Evolutionary conservation across 2,113 vertebrate species (phyloP), one percentile per base, ranked within the genome.

Genomic region (Cacatua alba): DNA sequence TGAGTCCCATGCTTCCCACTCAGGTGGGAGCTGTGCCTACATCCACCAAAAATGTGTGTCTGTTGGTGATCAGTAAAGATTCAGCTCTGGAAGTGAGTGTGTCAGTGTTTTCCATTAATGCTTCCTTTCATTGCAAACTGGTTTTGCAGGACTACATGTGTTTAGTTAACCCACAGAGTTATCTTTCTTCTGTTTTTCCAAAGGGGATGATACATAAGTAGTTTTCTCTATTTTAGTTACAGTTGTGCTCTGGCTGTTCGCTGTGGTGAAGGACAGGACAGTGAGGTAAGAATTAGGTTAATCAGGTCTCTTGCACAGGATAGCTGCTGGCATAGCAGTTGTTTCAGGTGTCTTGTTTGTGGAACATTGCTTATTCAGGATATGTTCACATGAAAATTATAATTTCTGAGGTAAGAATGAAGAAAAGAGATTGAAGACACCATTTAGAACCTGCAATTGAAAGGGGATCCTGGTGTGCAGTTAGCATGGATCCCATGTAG

Each of bases 301-400:
- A 53, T 62, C 16, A 39, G 8, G 41, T n/a, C 2, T 60, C 26
- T 57, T 76, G 26, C 21, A 28, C 6, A 43, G 74, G 31, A 79
- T 11, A 53, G 33, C 48, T 92, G 37, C 74, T 67, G 35, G 39
- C 53, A 37, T 19, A 80, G 28, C 33, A 86, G 31, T 63, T 57
- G 13, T 62, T 91, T 87, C 46, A 65, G 62, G 67, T 77, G 31
- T 79, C 43, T 89, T 69, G 16, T 41, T 77, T 51, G 28, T 84
- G 31, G n/a, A 82, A 43, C 0, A 0, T 18, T 55, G 29, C 33
- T 85, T 71, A 24, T 25, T 87, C 51, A 48, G 44, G 6, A 7
- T 80, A 57, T 18, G 9, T 82, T 83, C 62, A 41, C 57, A 15
- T 52, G 37, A 88, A 75, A 83, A n/a, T 51, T 39, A 8, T 26